Evolutionary conservation across 2,888 invertebrate genomes (phyloP), one percentile per base, ranked within the genome.

Genomic region (Timema podura): DNA sequence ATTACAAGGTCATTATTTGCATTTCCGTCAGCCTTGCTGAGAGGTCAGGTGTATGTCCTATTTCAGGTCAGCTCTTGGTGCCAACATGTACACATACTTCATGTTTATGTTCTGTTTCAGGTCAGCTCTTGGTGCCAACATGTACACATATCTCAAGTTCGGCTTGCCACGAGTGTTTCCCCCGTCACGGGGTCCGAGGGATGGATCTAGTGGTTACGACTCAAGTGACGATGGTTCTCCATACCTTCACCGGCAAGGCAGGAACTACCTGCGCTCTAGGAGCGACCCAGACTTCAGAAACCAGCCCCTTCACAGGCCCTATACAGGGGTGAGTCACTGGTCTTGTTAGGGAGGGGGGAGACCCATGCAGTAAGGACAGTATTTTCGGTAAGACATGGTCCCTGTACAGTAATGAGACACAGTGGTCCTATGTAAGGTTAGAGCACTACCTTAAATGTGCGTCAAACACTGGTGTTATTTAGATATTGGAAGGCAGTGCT

Each of bases 91-190:
- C 82, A 94, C 95, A 44, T 96, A 96, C 82, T 85, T 96, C 11
- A 11, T 51, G 51, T 11, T 13, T 48, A 30, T 13, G 49, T 49
- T 5, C 71, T 72, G 51, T 70, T 64, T 69, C 79, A 91, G 91
- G 81, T 91, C 92, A 70, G 93, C 94, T 0, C 84, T 95, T 72
- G 94, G 94, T 61, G 91, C 92, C 61, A 95, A 95, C 80, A 95
- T 95, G 87, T 95, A 95, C 82, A 94, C 96, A 44, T 96, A 96
- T 82, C 85, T 96, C 74, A 95, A 96, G 82, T 96, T 96, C 78
- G 96, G 96, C 0, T 84, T 96, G 69, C 96, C 96, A 0, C 86
- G 96, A 68, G 96, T 96, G 3, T 90, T 95, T 79, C 95, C 95
- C 48, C 95, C 95, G 10, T 91, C 91, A 6, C 85, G 88, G 11